Evolutionary conservation across 2,888 invertebrate genomes (phyloP), one percentile per base, ranked within the genome.

Genomic region (Ochropleura plecta): DNA sequence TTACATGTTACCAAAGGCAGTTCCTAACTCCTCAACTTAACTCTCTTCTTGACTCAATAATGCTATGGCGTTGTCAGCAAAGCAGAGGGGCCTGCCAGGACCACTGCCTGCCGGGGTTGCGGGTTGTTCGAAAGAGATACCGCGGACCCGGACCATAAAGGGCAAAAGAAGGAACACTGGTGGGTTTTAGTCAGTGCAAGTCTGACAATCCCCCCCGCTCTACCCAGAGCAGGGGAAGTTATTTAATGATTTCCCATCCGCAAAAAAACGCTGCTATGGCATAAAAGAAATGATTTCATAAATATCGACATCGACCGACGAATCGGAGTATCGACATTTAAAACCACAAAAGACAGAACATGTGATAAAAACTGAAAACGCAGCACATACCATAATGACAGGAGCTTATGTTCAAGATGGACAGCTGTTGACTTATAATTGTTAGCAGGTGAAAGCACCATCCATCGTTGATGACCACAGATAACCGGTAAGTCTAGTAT

Each of bases 361-460:
- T 48, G 59, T 20, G 7, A 65, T 66, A 81, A 83, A 82, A 82
- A 70, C 57, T 49, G 51, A 72, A 82, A 60, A 68, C 69, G 16
- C 49, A 49, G 46, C 86, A 70, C 62, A 70, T 77, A 48, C 51
- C 67, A 60, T 83, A 73, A 78, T 70, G 48, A 70, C 53, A 42
- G 44, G 14, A 78, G 64, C 63, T 57, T 70, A 70, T 65, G n/a
- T 44, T 70, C 10, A 68, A 79, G 79, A 82, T 73, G 79, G 76
- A 74, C 88, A 89, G 83, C 83, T 87, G 86, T 74, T 70, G 74
- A 76, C 79, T 30, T 70, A 78, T 86, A 88, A 89, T 87, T 86
- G 82, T 76, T 60, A 76, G 88, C 92, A 92, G 92, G 92, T 92
- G 92, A 92, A 91, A 92, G 90, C 83, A 77, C 60, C 75, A 81